Conservation (phyloP, 2,797 vertebrate genomes). For the Rhincodon typus region DNA sequence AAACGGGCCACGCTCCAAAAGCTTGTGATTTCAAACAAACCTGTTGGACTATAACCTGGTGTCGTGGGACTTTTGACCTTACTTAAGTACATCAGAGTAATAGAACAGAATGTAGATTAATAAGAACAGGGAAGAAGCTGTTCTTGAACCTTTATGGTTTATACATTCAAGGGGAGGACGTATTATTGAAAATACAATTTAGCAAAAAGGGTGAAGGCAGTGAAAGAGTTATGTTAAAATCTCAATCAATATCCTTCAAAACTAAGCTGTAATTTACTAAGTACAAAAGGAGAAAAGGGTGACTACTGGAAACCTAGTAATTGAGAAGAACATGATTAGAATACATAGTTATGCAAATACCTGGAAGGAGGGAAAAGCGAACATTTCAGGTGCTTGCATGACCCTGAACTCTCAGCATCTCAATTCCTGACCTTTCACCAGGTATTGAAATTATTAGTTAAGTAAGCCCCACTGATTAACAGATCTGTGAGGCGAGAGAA, state of each 20-base stretch:
- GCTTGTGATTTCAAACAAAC: too few relatives aligned
- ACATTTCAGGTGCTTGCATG: background rate
- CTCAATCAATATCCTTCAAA: background rate
- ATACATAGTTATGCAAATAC: background rate
- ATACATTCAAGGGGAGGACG: background rate
- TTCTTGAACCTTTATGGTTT: background rate
- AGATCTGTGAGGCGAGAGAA: background rate
- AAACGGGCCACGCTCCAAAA: too few relatives aligned
- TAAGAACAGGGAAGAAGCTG: too few relatives aligned
- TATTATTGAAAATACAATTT: background rate
- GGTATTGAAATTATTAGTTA: background rate
- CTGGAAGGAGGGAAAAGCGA: background rate
- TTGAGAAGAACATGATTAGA: background rate
- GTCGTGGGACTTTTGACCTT: too few relatives aligned
- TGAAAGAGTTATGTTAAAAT: background rate
- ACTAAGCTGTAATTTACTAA: background rate
- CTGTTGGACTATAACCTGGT: too few relatives aligned
- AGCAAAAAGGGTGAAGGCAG: background rate
- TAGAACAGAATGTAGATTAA: too few relatives aligned
- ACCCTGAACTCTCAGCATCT: background rate
- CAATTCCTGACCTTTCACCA: background rate
- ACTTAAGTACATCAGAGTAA: too few relatives aligned
- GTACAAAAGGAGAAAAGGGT: background rate
- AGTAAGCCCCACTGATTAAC: background rate
- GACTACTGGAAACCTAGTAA: background rate